Base-by-base conservation (phyloP, 2,888 invertebrate genomes). In the Eugnorisma glareosa region DNA sequence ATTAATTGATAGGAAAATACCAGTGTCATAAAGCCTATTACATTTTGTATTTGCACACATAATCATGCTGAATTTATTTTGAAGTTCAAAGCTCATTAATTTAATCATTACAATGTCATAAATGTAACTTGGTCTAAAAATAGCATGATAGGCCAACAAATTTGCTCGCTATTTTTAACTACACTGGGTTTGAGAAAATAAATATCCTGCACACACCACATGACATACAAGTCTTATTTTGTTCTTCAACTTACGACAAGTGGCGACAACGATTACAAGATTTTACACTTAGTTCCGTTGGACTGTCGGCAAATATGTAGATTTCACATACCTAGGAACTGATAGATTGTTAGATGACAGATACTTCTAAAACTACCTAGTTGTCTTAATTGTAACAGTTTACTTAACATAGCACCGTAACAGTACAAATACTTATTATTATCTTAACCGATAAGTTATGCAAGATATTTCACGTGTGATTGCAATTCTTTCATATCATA, bases 341-440 rank as follows among this genome's bases (percentile, higher is more conserved):
- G 24, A 63, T 64, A 48, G 18, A 67, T 45, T 63, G 37, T 68
- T 57, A 28, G 43, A 75, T n/a, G 54, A 67, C 70, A 77, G 6
- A 64, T 45, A 67, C 1, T 35, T 37, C 2, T 67, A 13, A 51
- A 69, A 43, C 37, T n/a, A n/a, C n/a, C n/a, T 73, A 68, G 15
- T 73, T 67, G 69, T 67, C 45, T 54, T 31, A 63, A 70, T 71
- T 68, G 57, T 71, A 63, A 61, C 45, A 83, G 31, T 71, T 71
- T 31, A 64, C 40, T 28, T 35, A 51, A 54, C 31, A 59, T 48
- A 74, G 63, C 70, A 74, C 67, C 79, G 24, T 67, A 71, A 70
- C 54, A 77, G 48, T 43, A 70, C 18, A 63, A 70, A 57, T 71
- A 43, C 69, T 48, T 73, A 70, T 61, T 61, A 59, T 28, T 31